Conservation (phyloP, 2,113 vertebrate species). For the Silurus meridionalis region DNA sequence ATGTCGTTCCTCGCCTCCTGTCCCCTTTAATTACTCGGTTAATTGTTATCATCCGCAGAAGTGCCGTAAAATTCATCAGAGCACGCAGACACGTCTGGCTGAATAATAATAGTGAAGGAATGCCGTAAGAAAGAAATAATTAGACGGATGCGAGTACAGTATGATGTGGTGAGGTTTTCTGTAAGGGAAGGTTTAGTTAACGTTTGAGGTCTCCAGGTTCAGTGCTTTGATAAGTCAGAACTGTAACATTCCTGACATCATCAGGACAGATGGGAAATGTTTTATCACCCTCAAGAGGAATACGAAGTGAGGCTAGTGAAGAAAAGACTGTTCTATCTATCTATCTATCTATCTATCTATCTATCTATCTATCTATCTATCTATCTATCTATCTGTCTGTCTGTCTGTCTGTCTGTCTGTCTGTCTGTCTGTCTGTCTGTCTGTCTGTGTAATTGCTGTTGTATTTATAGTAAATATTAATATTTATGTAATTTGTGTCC, state of each 20-base stretch:
- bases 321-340: background rate
- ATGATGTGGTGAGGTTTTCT: background rate
- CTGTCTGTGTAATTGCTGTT: too few relatives aligned
- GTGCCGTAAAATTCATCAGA: background rate
- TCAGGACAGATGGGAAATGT: background rate
- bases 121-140: background rate
- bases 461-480: too few relatives aligned
- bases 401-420: too few relatives aligned
- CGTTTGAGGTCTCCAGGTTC: background rate
- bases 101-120: background rate
- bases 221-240: background rate
- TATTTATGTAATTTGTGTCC: too few relatives aligned
- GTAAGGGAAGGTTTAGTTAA: background rate
- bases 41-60: constrained; percentile 21
- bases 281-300: background rate
- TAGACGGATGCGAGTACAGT: background rate
- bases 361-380: too few relatives aligned
- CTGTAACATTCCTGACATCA: background rate
- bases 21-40: constrained; percentile 12
- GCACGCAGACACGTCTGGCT: background rate
- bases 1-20: constrained; percentile 5
- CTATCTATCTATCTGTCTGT: too few relatives aligned
- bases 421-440: too few relatives aligned
- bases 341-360: too few relatives aligned
- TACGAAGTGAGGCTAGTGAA: background rate